Evolutionary conservation across 1,140 invertebrate genomes (phyloP).

Genomic region (Zaprionus ghesquierei): DNA sequence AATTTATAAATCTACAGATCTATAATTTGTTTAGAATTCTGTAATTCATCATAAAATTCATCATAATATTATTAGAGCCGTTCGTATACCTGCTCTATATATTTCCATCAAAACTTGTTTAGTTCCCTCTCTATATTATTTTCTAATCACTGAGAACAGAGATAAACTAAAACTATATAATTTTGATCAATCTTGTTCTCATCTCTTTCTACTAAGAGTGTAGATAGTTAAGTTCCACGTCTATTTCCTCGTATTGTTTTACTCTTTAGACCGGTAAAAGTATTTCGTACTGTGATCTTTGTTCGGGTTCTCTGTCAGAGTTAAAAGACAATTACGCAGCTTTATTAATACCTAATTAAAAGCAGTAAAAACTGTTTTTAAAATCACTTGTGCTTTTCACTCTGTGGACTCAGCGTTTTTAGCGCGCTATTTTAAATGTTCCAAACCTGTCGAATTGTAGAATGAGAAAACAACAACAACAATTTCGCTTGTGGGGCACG

Average conservation of each 20-base stretch:
- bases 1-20: too few species aligned
- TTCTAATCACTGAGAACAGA: too few species aligned
- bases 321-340: neutral
- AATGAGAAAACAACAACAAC: neutral
- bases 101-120: neutral
- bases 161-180: neutral
- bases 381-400: neutral
- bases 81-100: neutral
- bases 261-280: neutral
- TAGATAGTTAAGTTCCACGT: neutral
- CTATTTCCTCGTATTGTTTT: neutral
- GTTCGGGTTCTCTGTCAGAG: neutral
- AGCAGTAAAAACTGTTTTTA: neutral
- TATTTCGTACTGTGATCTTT: neutral
- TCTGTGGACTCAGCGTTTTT: neutral
- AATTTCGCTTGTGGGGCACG: constrained; percentile 16
- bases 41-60: too few species aligned
- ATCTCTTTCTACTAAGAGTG: neutral
- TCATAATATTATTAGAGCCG: too few species aligned
- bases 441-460: constrained; percentile 8
- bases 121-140: neutral
- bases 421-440: neutral
- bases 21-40: too few species aligned
- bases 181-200: neutral
- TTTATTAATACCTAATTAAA: neutral